phyloP scores from a whole-genome alignment of 2,888 invertebrate genomes.

The Meta bourneti region DNA sequence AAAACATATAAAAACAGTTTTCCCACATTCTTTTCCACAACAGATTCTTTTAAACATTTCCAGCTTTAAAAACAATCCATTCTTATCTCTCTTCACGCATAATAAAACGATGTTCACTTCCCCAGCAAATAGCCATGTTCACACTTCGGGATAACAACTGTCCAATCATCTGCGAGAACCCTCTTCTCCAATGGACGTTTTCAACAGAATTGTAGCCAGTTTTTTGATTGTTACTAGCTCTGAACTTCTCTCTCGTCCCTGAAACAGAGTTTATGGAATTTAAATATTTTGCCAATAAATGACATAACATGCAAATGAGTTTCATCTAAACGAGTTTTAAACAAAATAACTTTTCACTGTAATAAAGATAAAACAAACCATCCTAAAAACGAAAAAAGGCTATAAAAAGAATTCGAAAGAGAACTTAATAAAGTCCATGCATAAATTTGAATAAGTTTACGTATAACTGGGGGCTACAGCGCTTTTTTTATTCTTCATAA shows the following conservation, averaged over 20 bases:
- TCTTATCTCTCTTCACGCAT: background rate
- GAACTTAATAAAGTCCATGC: background rate
- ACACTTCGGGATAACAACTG: background rate
- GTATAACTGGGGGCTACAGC: background rate
- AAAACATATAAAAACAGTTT: constrained; percentile 39
- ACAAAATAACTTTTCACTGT: background rate
- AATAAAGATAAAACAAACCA: background rate
- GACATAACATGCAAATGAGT: background rate
- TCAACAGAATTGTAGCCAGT: background rate
- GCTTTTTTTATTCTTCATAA: background rate
- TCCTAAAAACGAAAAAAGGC: background rate
- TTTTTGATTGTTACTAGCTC: background rate
- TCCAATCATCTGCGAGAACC: background rate
- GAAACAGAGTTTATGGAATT: background rate
- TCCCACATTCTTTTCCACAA: background rate
- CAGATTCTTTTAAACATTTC: background rate
- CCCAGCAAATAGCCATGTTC: background rate
- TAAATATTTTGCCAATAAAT: background rate
- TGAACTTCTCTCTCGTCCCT: background rate
- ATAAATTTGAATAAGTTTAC: background rate
- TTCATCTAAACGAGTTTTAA: background rate
- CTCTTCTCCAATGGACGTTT: background rate
- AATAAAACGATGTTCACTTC: background rate
- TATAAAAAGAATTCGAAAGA: background rate
- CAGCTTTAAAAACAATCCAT: background rate